These are phyloP conservation scores for Cynaeus angustus DNA, from an alignment of 2,888 invertebrate genomes.

Conservation along the genomic window DNA sequence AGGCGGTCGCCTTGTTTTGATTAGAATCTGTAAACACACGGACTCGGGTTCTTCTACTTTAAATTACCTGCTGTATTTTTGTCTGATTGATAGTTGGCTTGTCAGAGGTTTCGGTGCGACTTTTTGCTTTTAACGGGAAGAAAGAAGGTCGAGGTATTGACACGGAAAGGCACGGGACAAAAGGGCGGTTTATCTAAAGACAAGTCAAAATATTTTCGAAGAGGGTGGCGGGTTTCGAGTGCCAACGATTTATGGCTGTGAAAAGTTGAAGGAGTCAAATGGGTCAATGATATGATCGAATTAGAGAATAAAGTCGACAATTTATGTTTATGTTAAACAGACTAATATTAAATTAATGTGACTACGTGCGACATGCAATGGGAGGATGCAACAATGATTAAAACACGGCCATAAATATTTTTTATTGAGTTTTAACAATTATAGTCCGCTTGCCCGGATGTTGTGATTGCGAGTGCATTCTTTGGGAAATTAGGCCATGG, in stretches of 20 bases:
- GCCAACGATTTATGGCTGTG: not conserved
- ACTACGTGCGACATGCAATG: slow-evolving; percentile 19
- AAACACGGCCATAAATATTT: slow-evolving; percentile 1
- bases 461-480: too few relatives aligned
- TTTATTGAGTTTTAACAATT: slow-evolving; percentile 2
- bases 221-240: not conserved
- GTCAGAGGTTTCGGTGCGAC: slow-evolving; percentile 9
- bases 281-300: slow-evolving; percentile 1
- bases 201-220: slow-evolving; percentile 12
- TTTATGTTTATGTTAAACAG: slow-evolving; percentile 18
- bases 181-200: slow-evolving; percentile 8
- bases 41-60: slow-evolving; percentile 65
- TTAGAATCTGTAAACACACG: slow-evolving; percentile 68
- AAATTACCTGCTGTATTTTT: slow-evolving; percentile 66
- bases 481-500: too few relatives aligned
- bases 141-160: slow-evolving; percentile 10
- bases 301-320: not conserved
- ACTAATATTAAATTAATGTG: not conserved
- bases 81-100: slow-evolving; percentile 51
- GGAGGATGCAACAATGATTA: slow-evolving; percentile 24
- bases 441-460: not conserved
- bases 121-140: slow-evolving; percentile 21
- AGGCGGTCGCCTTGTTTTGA: slow-evolving; percentile 68
- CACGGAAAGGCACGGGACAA: slow-evolving; percentile 15
- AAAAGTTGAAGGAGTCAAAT: not conserved